Base-by-base conservation (phyloP, 2,113 vertebrate species). In the Ia io region DNA sequence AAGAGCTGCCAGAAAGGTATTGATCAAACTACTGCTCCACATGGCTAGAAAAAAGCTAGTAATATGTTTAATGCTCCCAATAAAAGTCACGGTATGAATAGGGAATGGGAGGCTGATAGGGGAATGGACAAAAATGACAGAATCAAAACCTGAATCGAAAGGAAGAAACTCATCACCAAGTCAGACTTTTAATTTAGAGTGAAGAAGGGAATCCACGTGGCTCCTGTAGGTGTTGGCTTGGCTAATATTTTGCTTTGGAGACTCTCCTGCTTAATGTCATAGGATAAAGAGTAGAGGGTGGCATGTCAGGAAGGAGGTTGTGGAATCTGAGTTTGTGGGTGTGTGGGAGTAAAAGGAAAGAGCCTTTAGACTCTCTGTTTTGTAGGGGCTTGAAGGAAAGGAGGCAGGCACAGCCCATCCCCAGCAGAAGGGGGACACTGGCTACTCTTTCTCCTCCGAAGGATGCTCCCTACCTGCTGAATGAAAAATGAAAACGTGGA, bases 1-100 rank as follows among this genome's bases (percentile, higher is more conserved):
- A 85, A 47, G 37, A 71, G 32, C 86, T 95, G 40, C 63, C 59
- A 84, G 89, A 61, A 70, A 79, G 37, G 5, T 94, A 96, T 93
- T 37, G 93, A 95, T 95, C 79, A 83, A 65, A 22, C 2, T 9
- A 32, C 49, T 16, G 44, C 23, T 32, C 14, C 28, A 74, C 1
- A 9, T 40, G 78, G 69, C 12, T 44, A n/a, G 78, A n/a, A 40
- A 78, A 77, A 93, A 82, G 14, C 25, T 40, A 28, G 8, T 51
- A n/a, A 92, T 37, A 23, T 56, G 44, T 59, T 80, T 95, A 87
- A 83, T n/a, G 9, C 4, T 82, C 44, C 30, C 85, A 49, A 10
- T 83, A 37, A 83, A 42, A 74, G 56, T 61, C 84, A 47, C 17
- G 28, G 71, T 8, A 1, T 59, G 77, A n/a, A 47, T 25, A 70